Conservation (phyloP, 1,140 invertebrate species). For the Zaprionus vittiger region DNA sequence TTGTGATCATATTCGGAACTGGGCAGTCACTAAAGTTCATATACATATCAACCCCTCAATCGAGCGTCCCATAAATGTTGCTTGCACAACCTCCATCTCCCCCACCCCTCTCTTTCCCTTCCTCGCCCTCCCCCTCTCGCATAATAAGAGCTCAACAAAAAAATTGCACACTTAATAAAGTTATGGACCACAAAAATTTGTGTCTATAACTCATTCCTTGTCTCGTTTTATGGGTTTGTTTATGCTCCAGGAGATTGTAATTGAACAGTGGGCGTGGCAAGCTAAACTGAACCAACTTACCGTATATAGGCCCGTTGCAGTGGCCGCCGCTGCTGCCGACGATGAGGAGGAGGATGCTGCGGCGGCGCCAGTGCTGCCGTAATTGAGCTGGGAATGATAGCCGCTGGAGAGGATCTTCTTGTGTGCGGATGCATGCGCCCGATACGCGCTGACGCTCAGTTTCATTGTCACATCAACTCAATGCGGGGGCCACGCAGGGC, state of each 20-base stretch:
- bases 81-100: too few relatives aligned
- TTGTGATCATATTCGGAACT: neutral
- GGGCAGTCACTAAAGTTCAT: neutral
- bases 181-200: slow-evolving; percentile 31
- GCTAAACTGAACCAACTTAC: slow-evolving; percentile 73
- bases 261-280: neutral
- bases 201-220: slow-evolving; percentile 5
- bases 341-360: slow-evolving; percentile 85
- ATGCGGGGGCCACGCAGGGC: slow-evolving; percentile 19
- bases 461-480: slow-evolving; percentile 87
- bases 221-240: slow-evolving; percentile 18
- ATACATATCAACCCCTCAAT: neutral
- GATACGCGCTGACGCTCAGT: slow-evolving; percentile 92
- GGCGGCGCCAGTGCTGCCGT: slow-evolving; percentile 90
- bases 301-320: slow-evolving; percentile 85
- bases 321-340: slow-evolving; percentile 85
- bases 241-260: neutral
- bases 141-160: slow-evolving; percentile 9
- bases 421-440: slow-evolving; percentile 92
- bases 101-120: neutral
- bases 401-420: slow-evolving; percentile 92
- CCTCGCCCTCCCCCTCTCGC: neutral
- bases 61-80: neutral
- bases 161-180: slow-evolving; percentile 22
- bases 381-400: slow-evolving; percentile 90